Percentiles rank a stretch among this genome's conserved stretches.
These are phyloP conservation scores for Entomyzon cyanotis DNA, from an alignment of 2,113 vertebrate genomes.

Conservation along the genomic window DNA sequence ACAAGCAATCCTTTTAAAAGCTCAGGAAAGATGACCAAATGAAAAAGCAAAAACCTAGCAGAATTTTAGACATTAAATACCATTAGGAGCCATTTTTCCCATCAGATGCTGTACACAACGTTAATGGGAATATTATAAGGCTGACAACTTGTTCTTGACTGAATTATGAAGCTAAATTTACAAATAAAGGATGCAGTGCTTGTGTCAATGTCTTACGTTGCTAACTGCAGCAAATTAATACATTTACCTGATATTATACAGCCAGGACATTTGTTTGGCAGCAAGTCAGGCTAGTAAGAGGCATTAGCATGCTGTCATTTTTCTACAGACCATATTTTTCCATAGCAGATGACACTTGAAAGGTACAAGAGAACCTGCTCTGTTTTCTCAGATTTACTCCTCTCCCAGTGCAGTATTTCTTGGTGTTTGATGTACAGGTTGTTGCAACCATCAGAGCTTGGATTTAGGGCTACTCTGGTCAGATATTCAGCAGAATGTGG, in stretches of 20 bases:
- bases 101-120: not conserved
- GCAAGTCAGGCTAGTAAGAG: not conserved
- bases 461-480: not conserved
- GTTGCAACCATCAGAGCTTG: not conserved
- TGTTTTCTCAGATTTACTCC: not conserved
- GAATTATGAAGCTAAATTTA: constrained; percentile 7
- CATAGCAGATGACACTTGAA: not conserved
- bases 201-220: not conserved
- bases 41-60: not conserved
- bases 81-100: not conserved
- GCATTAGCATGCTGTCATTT: constrained; percentile 10
- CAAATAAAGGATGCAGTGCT: not conserved
- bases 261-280: not conserved
- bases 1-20: not conserved
- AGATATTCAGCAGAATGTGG: not conserved
- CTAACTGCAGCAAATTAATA: not conserved
- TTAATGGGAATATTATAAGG: not conserved
- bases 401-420: not conserved
- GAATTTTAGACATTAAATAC: not conserved
- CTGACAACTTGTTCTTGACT: not conserved
- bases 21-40: not conserved
- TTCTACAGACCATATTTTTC: not conserved
- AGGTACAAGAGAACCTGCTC: not conserved
- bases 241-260: not conserved
- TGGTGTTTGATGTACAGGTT: not conserved